phyloP scores from a whole-genome alignment of 1,140 invertebrate genomes.

The Mercenaria mercenaria region DNA sequence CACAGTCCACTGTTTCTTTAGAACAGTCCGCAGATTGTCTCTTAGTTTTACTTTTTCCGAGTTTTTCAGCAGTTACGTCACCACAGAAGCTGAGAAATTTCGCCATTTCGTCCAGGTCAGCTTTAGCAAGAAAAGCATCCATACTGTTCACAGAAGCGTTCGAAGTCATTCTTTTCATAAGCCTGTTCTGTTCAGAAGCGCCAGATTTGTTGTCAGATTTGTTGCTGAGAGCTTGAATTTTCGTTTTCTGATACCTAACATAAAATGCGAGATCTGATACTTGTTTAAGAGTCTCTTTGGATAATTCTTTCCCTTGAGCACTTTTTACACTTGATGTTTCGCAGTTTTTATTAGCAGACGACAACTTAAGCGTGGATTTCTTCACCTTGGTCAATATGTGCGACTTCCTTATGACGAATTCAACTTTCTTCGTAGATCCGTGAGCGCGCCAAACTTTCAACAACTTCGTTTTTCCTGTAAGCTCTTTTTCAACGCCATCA shows the following conservation, averaged over 20 bases:
- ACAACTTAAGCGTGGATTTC: neutral
- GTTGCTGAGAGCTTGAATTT: neutral
- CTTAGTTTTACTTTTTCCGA: neutral
- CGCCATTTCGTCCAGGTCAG: constrained; percentile 51
- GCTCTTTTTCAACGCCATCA: constrained; percentile 51
- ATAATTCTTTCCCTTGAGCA: neutral
- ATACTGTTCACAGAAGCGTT: constrained; percentile 53
- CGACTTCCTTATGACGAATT: constrained; percentile 42
- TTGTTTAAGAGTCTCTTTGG: constrained; percentile 45
- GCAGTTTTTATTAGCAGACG: neutral
- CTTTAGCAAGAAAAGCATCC: constrained; percentile 56
- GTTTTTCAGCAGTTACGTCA: constrained; percentile 26
- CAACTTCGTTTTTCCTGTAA: constrained; percentile 42
- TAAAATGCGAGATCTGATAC: constrained; percentile 62
- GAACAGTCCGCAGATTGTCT: neutral
- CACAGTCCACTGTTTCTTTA: neutral
- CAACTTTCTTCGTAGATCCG: constrained; percentile 30
- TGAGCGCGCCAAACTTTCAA: constrained; percentile 50
- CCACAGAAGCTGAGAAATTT: constrained; percentile 45
- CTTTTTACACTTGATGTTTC: neutral
- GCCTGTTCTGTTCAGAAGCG: neutral
- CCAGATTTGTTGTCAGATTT: neutral
- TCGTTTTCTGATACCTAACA: constrained; percentile 50
- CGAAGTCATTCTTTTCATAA: constrained; percentile 18
- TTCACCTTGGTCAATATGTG: neutral